A percentile compares a stretch with the other conserved stretches of the same genome.
Conservation (phyloP, 2,113 vertebrate genomes). For the Oriolus oriolus region DNA sequence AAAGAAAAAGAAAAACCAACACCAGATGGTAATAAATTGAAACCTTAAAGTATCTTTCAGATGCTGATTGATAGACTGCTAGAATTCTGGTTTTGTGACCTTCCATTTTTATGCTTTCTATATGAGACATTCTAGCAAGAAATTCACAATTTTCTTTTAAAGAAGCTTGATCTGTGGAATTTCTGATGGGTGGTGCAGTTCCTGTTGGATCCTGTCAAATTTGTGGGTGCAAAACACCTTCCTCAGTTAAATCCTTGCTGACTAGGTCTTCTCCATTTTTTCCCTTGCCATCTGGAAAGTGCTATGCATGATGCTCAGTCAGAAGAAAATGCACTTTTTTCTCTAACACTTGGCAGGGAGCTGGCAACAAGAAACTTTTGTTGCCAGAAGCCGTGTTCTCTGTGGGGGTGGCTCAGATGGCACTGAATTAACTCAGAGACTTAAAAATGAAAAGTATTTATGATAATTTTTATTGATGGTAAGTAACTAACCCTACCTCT, state of each 20-base stretch:
- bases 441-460: constrained; percentile 13
- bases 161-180: background rate
- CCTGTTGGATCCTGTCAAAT: constrained; percentile 14
- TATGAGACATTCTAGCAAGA: background rate
- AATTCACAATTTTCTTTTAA: background rate
- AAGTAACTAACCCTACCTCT: constrained; percentile 21
- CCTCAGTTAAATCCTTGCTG: background rate
- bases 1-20: background rate
- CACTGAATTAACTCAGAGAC: constrained; percentile 45
- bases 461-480: constrained; percentile 39
- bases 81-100: background rate
- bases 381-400: constrained; percentile 54
- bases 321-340: constrained; percentile 10
- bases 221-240: constrained; percentile 9
- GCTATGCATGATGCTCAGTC: constrained; percentile 28
- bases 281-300: constrained; percentile 44
- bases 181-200: background rate
- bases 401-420: constrained; percentile 69
- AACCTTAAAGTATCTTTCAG: background rate
- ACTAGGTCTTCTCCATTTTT: constrained; percentile 7
- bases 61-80: background rate
- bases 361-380: constrained; percentile 39
- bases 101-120: background rate
- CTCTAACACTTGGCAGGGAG: constrained; percentile 57
- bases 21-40: background rate